Percentiles rank a stretch among this genome's conserved stretches.
phyloP scores from a whole-genome alignment of 2,113 vertebrate species.

The Nettapus auritus region DNA sequence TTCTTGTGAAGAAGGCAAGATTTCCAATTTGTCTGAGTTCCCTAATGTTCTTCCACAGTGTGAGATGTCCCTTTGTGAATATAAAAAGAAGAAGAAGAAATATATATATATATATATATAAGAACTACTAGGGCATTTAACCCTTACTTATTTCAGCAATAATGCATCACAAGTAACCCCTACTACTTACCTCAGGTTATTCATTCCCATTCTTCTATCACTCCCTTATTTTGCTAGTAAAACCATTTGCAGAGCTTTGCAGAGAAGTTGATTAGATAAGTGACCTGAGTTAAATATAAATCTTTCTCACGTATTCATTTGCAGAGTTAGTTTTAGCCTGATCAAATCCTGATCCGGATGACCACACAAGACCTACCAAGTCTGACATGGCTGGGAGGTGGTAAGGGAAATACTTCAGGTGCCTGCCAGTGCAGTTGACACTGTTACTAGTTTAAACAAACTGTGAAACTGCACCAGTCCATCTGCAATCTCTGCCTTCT shows the following conservation, averaged over 20 bases:
- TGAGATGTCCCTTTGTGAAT: neutral
- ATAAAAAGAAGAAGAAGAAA: too few species aligned
- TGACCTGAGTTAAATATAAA: slow-evolving; percentile 33
- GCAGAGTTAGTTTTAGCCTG: slow-evolving; percentile 5
- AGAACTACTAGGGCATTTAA: neutral
- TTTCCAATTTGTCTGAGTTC: neutral
- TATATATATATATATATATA: too few species aligned
- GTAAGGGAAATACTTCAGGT: neutral
- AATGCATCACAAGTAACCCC: neutral
- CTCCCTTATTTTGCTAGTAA: neutral
- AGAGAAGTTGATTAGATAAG: slow-evolving; percentile 2
- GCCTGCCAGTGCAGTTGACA: neutral
- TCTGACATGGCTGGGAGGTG: neutral
- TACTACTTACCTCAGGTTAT: neutral
- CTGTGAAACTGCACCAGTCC: neutral
- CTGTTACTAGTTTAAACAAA: neutral
- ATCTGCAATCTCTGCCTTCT: neutral
- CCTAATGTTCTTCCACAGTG: neutral
- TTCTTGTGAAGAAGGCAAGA: neutral
- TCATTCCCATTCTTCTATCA: neutral
- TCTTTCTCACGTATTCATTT: slow-evolving; percentile 15
- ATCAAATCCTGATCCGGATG: neutral
- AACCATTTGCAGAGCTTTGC: neutral
- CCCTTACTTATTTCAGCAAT: neutral
- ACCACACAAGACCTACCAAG: neutral